Evolutionary conservation across 2,888 invertebrate genomes (phyloP).

Genomic region (Sericinus montela): DNA sequence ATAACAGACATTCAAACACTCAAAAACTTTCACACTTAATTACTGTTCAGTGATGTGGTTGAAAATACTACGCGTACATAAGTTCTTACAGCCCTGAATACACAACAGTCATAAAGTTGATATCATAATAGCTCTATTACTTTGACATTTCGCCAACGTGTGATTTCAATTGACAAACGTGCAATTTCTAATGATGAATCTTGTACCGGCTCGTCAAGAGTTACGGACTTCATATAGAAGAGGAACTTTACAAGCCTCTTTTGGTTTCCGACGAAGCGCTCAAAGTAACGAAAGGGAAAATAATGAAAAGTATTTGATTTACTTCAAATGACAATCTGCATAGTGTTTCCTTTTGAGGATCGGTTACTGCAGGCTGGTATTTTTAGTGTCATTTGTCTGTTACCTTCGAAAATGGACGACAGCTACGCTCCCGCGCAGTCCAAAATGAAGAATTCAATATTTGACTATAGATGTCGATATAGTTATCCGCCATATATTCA

Average conservation of each 20-base stretch:
- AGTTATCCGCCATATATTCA: too few species aligned
- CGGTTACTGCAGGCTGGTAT: too few species aligned
- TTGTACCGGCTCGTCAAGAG: conserved; percentile 17
- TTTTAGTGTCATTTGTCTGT: too few species aligned
- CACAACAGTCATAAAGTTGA: conserved; percentile 41
- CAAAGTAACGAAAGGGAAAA: conserved; percentile 5
- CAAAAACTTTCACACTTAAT: too few species aligned
- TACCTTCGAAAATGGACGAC: too few species aligned
- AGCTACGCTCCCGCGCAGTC: too few species aligned
- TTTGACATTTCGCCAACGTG: conserved; percentile 57
- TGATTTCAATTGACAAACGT: too few species aligned
- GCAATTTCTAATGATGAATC: conserved; percentile 19
- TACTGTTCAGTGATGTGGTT: too few species aligned
- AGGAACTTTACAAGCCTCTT: conserved; percentile 13
- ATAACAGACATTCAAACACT: too few species aligned
- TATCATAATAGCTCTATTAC: conserved; percentile 53
- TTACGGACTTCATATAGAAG: conserved; percentile 18
- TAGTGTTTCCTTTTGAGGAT: too few species aligned
- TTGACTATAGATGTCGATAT: too few species aligned
- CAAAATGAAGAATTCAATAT: too few species aligned
- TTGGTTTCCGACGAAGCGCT: conserved; percentile 1
- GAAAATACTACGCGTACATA: not conserved
- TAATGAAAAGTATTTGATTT: conserved; percentile 6
- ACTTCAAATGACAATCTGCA: not conserved
- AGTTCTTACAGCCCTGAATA: conserved; percentile 5